Evolutionary conservation across 2,888 invertebrate species (phyloP), one percentile per base, ranked within the genome.

Genomic region (Drosophila cognata): DNA sequence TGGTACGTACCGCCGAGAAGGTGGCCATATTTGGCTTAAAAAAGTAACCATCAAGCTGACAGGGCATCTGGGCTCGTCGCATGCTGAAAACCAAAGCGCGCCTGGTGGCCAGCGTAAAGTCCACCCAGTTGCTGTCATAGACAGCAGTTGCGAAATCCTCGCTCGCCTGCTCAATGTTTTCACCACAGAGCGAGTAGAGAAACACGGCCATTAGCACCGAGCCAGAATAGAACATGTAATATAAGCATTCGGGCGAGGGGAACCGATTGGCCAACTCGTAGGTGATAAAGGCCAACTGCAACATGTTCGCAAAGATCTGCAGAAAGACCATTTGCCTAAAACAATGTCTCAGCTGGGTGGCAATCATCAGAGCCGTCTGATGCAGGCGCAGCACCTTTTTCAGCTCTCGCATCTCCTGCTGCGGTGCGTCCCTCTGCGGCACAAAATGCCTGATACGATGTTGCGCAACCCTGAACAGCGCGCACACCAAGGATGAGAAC

Each of bases 11-110:
- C 71, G 81, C 53, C 2, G 82, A 83, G 33, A 85, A 85, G 10
- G 83, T 85, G 18, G 75, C 83, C 83, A 82, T 83, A 66, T 81
- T 85, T 11, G 83, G 71, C 57, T 82, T 83, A 18, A 84, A 72
- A 36, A 84, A 73, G 46, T 80, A 84, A 0, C 83, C 85, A 11
- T 69, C 66, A 29, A 84, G 75, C 61, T 78, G 80, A 31, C 85
- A 82, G 0, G 84, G 80, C 0, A 51, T 50, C 51, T 83, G 84
- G 7, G 83, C 77, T 0, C 83, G 83, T 78, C 81, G 81, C 10
- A 67, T 63, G 48, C 70, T 69, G 1, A 84, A 28, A 8, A 81
- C 48, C 16, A 84, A 69, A 0, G 55, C 61, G 10, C 48, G 53
- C 35, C 50, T 73, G 31, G 81, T 84, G 28, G 75, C 33, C 2